Conservation (phyloP, 2,888 invertebrate species). For the Sesia bembeciformis region DNA sequence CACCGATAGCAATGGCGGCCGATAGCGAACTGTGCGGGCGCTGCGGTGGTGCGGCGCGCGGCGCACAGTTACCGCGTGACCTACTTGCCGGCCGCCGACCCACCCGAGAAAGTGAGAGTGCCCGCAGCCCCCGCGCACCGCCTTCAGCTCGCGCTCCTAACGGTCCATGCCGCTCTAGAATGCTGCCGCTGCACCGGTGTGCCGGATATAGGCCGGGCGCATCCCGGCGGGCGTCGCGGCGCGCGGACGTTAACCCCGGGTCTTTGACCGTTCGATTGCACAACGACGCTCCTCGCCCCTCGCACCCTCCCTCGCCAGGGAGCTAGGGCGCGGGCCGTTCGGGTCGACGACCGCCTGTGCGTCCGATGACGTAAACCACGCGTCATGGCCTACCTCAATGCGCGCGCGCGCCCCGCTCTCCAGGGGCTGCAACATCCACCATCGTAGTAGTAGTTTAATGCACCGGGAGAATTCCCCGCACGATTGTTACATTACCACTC, state of each 20-base stretch:
- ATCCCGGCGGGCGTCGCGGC: slow-evolving; percentile 70
- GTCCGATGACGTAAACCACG: slow-evolving; percentile 60
- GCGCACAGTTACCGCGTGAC: slow-evolving; percentile 82
- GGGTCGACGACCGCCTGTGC: slow-evolving; percentile 54
- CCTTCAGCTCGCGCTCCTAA: slow-evolving; percentile 47
- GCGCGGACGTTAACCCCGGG: slow-evolving; percentile 68
- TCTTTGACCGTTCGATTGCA: slow-evolving; percentile 70
- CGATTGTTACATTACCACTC: no score
- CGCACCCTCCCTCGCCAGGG: slow-evolving; percentile 42
- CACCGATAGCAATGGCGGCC: slow-evolving; percentile 77
- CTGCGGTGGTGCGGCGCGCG: slow-evolving; percentile 63
- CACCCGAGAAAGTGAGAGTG: slow-evolving; percentile 76
- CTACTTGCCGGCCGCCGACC: slow-evolving; percentile 86
- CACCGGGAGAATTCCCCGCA: no score
- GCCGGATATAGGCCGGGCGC: slow-evolving; percentile 75
- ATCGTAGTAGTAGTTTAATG: no score
- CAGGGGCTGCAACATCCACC: slow-evolving; percentile 37
- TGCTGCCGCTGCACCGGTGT: slow-evolving; percentile 72
- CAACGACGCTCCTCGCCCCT: slow-evolving; percentile 44
- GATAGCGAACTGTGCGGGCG: slow-evolving; percentile 71
- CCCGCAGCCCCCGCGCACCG: slow-evolving; percentile 49
- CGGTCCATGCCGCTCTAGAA: slow-evolving; percentile 73
- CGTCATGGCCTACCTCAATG: slow-evolving; percentile 77
- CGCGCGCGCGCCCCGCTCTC: slow-evolving; percentile 59
- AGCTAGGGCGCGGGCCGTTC: slow-evolving; percentile 48